Conservation (phyloP, 2,113 vertebrate genomes). For the Tichodroma muraria region DNA sequence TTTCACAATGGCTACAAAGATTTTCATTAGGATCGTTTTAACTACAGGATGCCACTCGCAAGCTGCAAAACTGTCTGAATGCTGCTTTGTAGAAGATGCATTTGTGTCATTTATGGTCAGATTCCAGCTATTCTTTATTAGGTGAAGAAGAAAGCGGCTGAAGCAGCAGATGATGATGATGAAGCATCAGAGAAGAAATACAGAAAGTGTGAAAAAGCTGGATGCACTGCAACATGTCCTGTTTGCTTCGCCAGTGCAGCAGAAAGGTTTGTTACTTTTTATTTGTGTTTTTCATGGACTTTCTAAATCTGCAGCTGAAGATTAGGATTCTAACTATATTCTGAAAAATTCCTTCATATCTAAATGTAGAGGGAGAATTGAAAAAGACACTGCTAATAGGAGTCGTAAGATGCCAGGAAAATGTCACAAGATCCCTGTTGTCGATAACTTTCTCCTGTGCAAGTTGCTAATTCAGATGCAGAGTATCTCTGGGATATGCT, state of each 20-base stretch:
- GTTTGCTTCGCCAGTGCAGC: constrained; percentile 97
- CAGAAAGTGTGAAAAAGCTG: constrained; percentile 96
- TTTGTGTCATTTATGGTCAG: background rate
- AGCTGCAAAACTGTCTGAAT: background rate
- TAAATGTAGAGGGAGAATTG: background rate
- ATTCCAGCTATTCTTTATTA: constrained; percentile 49
- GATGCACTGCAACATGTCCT: constrained; percentile 88
- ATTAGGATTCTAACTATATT: background rate
- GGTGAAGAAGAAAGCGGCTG: constrained; percentile 86
- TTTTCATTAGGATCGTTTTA: background rate
- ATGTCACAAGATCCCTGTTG: background rate
- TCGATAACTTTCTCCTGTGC: background rate
- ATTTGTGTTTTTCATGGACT: background rate
- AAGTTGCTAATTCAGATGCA: background rate
- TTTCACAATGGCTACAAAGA: background rate
- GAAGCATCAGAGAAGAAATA: constrained; percentile 92
- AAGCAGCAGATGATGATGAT: constrained; percentile 87
- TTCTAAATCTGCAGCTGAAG: background rate
- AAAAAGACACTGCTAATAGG: background rate
- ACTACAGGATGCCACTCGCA: background rate
- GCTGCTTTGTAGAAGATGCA: background rate
- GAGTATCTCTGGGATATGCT: background rate
- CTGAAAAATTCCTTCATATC: background rate
- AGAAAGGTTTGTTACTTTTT: constrained; percentile 79
- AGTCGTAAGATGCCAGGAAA: background rate